These are phyloP conservation scores for Sebastes itinus DNA, from an alignment of 2,797 vertebrate genomes.

Conservation along the genomic window DNA sequence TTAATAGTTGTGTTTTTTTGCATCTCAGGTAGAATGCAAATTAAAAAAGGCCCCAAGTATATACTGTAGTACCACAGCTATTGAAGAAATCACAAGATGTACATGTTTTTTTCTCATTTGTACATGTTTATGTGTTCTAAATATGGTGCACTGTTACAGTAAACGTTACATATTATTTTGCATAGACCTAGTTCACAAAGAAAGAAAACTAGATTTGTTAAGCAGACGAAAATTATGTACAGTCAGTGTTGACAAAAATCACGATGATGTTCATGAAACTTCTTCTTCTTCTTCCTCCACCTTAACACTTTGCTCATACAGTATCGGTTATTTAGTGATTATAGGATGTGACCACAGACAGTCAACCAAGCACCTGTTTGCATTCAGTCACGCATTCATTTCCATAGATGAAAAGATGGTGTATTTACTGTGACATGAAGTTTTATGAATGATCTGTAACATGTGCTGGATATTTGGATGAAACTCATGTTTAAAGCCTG, in stretches of 20 bases:
- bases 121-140: slow-evolving; percentile 94
- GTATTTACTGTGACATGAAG: slow-evolving; percentile 86
- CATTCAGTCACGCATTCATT: slow-evolving; percentile 53
- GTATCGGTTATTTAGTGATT: slow-evolving; percentile 70
- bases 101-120: slow-evolving; percentile 90
- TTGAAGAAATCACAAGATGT: slow-evolving; percentile 83
- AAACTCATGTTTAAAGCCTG: slow-evolving; percentile 84
- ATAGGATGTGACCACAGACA: slow-evolving; percentile 69
- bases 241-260: slow-evolving; percentile 74
- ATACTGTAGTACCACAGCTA: slow-evolving; percentile 77
- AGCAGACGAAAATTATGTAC: slow-evolving; percentile 81
- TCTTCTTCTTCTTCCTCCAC: slow-evolving; percentile 50
- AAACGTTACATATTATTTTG: slow-evolving; percentile 98
- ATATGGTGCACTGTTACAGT: slow-evolving; percentile 95
- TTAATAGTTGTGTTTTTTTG: slow-evolving; percentile 88
- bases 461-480: slow-evolving; percentile 72
- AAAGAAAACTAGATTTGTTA: slow-evolving; percentile 86
- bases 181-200: slow-evolving; percentile 91
- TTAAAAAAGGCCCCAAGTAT: slow-evolving; percentile 87
- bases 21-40: slow-evolving; percentile 99
- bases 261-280: slow-evolving; percentile 68
- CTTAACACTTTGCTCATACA: slow-evolving; percentile 64
- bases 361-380: slow-evolving; percentile 64
- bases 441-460: slow-evolving; percentile 77
- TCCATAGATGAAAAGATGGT: slow-evolving; percentile 84